Conservation (phyloP, 2,888 invertebrate species). For the Mamestra brassicae region DNA sequence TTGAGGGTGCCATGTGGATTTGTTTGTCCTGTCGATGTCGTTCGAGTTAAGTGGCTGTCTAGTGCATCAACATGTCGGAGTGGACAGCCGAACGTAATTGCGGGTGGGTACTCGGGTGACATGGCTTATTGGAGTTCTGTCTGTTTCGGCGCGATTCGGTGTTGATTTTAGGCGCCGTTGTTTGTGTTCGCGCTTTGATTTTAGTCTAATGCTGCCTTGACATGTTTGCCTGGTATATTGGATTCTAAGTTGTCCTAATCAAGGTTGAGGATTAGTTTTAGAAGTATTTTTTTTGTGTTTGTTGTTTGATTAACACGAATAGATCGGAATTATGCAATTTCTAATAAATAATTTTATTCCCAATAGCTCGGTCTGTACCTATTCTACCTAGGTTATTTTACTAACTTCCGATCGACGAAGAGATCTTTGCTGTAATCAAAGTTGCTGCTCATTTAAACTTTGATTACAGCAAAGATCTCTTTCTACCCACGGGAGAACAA, state of each 20-base stretch:
- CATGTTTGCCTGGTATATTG: conserved; percentile 59
- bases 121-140: conserved; percentile 57
- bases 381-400: too few species aligned
- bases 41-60: conserved; percentile 36
- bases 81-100: conserved; percentile 52
- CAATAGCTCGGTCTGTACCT: not conserved
- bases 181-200: conserved; percentile 46
- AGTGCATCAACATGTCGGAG: conserved; percentile 41
- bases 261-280: conserved; percentile 27
- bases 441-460: too few species aligned
- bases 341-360: not conserved
- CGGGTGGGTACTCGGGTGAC: conserved; percentile 58
- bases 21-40: conserved; percentile 38
- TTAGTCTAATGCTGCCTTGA: conserved; percentile 37
- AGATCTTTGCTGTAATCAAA: too few species aligned
- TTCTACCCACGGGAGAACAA: not conserved
- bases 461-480: not conserved
- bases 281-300: not conserved
- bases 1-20: conserved; percentile 3
- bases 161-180: conserved; percentile 51
- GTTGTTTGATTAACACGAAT: not conserved
- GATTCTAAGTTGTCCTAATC: conserved; percentile 43
- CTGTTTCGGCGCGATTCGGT: conserved; percentile 44
- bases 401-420: too few species aligned
- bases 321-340: not conserved